A percentile compares a stretch with the other conserved stretches of the same genome.
Conservation (phyloP, 2,888 invertebrate species). For the Leptopilina drosophilae region DNA sequence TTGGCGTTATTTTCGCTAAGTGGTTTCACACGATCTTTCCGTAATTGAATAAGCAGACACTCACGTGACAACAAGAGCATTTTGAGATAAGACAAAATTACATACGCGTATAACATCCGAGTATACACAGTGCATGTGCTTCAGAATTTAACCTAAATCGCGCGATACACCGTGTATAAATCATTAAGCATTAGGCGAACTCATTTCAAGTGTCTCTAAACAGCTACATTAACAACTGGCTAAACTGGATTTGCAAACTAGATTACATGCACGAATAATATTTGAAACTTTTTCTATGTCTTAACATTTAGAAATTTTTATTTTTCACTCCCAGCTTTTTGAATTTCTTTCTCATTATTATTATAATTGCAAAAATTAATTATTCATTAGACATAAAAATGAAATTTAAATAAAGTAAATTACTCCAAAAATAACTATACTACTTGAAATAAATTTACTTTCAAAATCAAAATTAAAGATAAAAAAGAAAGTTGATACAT, state of each 20-base stretch:
- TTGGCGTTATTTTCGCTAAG: background rate
- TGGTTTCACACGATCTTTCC: background rate
- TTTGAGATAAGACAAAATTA: conserved; percentile 28
- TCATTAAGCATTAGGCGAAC: conserved; percentile 71
- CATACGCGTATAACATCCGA: conserved; percentile 15
- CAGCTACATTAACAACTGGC: conserved; percentile 66
- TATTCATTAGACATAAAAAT: too few relatives aligned
- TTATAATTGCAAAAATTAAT: background rate
- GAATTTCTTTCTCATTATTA: background rate
- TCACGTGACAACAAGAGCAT: conserved; percentile 20
- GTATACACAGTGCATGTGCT: conserved; percentile 25
- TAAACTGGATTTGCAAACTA: background rate
- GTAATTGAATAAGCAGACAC: conserved; percentile 27
- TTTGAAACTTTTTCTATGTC: background rate
- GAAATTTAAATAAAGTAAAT: too few relatives aligned
- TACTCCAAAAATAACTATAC: too few relatives aligned
- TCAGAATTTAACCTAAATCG: conserved; percentile 68
- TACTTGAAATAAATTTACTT: too few relatives aligned
- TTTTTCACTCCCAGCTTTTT: background rate
- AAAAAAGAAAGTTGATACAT: too few relatives aligned
- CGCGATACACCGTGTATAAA: conserved; percentile 63
- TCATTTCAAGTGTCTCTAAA: conserved; percentile 71
- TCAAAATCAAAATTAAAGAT: too few relatives aligned
- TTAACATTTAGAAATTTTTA: background rate
- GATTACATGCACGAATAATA: background rate